Base-by-base conservation (phyloP, 2,888 invertebrate genomes). In the Drosophila sordidula region DNA sequence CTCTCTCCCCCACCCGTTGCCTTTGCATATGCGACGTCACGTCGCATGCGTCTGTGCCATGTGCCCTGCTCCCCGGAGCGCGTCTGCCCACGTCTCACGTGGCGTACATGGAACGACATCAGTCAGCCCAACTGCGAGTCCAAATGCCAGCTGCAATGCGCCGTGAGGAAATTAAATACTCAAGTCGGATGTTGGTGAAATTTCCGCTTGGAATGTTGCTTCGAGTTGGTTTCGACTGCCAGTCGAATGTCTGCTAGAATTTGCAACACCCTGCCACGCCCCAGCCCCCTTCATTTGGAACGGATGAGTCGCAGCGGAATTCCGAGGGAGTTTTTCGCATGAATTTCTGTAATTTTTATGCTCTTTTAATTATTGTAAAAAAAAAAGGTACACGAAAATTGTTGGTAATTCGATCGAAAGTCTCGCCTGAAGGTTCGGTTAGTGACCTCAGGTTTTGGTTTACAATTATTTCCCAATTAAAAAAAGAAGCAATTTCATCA, bases 101-200 rank as follows among this genome's bases (percentile, higher is more conserved):
- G 16, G 46, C 50, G 41, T 58, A 36, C 38, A 55, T 45, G 49
- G 22, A 57, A 58, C 66, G 75, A 75, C 75, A 75, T 67, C 75
- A 75, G 22, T n/a, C 25, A 25, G 32, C 36, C 57, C 22, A 34
- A 49, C 56, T 34, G 51, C 8, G 50, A 32, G 29, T 8, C 29
- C 29, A 29, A 52, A 50, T 69, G 57, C 55, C 65, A 59, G 67
- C 81, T 86, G 87, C 87, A 84, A 52, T 77, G 71, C 71, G 77
- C 65, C 69, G 79, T 72, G 61, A 82, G 85, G 88, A 87, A 86
- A 86, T 86, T 86, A 86, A 87, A 86, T 86, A 83, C 86, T 87
- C 80, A 70, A 79, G 83, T 77, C 77, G 85, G 85, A 85, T 81
- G 85, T 87, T 86, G 83, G 59, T 69, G 66, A 83, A 87, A 86